Base-by-base conservation (phyloP, 1,140 invertebrate genomes). In the Lethocerus indicus region DNA sequence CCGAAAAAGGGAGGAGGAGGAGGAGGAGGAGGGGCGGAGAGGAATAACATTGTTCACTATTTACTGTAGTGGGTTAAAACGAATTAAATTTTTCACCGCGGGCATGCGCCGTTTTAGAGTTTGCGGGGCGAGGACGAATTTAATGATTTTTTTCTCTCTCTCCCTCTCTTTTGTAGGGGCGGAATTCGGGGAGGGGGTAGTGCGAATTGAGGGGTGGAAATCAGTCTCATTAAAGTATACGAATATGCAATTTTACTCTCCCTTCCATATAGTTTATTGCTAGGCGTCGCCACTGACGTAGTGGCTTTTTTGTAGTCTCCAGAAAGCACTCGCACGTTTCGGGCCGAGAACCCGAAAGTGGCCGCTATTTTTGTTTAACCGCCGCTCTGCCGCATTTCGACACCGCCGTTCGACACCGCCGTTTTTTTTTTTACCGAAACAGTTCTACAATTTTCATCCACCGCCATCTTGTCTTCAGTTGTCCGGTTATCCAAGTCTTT, bases 231-330 rank as follows among this genome's bases (percentile, higher is more conserved):
- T 60, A 60, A 60, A 59, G 52, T 52, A 53, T 59, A 60, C 54
- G 59, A 60, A 60, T 60, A 60, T 60, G 59, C 59, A 59, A 60
- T 60, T 60, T 59, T 57, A 54, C 56, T 57, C 54, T 57, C 55
- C 52, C 55, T 50, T 47, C 43, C 47, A 54, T 53, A 51, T 58
- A 59, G 57, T 59, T 59, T 59, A 59, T 54, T 54, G 54, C 56
- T 56, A 59, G 57, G 54, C 50, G 56, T 55, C 51, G 41, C n/a
- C 41, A 16, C 24, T 26, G 3, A 16, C 26, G 29, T n/a, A n/a
- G n/a, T n/a, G n/a, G n/a, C n/a, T n/a, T n/a, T n/a, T n/a, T n/a
- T n/a, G n/a, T n/a, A n/a, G n/a, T n/a, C n/a, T n/a, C n/a, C n/a
- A n/a, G n/a, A n/a, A n/a, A n/a, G n/a, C n/a, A n/a, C n/a, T n/a